Evolutionary conservation across 1,140 invertebrate genomes (phyloP).

Genomic region (Lordiphosa clarofinis): DNA sequence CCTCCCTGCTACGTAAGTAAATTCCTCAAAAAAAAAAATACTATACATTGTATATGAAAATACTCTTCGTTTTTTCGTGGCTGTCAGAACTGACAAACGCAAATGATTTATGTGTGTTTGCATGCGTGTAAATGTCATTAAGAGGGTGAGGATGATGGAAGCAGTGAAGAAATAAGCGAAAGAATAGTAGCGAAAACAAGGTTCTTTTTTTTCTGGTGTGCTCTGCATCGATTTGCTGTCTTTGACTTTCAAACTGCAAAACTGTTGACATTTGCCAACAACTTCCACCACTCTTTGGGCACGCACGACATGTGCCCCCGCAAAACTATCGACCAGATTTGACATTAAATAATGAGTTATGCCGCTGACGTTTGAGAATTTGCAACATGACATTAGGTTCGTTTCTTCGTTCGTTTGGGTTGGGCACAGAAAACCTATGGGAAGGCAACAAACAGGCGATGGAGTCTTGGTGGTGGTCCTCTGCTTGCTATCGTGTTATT

Average conservation of each 20-base stretch:
- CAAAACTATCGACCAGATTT: constrained; percentile 58
- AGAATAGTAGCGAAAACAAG: constrained; percentile 1
- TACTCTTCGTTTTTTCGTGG: constrained; percentile 39
- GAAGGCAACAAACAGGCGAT: too few species aligned
- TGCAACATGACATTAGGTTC: constrained; percentile 49
- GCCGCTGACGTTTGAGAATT: constrained; percentile 69
- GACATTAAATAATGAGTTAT: constrained; percentile 78
- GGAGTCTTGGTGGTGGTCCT: too few species aligned
- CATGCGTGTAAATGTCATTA: constrained; percentile 78
- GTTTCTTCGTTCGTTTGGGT: background rate
- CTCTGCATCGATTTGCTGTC: constrained; percentile 63
- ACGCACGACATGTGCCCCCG: constrained; percentile 32
- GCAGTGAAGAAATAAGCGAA: constrained; percentile 2
- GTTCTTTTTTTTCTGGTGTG: constrained; percentile 7
- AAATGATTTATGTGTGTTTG: constrained; percentile 78
- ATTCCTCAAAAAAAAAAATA: constrained; percentile 28
- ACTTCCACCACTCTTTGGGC: constrained; percentile 18
- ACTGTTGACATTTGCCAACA: constrained; percentile 66
- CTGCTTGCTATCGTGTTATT: too few species aligned
- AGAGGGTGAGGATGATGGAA: constrained; percentile 33
- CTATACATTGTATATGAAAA: constrained; percentile 19
- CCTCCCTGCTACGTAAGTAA: constrained; percentile 33
- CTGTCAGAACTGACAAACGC: constrained; percentile 77
- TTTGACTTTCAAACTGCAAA: constrained; percentile 64
- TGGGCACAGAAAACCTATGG: too few species aligned